These are phyloP conservation scores for Agriopis marginaria DNA, from an alignment of 2,888 invertebrate genomes.

Conservation along the genomic window DNA sequence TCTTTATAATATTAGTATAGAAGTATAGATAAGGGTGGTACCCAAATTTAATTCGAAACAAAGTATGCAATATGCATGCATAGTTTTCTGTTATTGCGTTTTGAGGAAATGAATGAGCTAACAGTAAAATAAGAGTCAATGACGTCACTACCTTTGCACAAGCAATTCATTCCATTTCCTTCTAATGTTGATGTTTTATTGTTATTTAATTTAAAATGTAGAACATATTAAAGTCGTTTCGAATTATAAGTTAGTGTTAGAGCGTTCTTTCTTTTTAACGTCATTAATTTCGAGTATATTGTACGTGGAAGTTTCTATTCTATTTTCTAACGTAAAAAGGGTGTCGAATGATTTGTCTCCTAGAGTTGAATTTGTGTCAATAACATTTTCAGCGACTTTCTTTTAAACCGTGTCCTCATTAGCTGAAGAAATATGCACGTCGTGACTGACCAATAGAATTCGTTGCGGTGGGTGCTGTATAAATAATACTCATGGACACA, in stretches of 20 bases:
- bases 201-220: background rate
- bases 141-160: background rate
- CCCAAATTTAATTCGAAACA: no score
- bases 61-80: no score
- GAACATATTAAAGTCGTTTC: background rate
- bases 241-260: background rate
- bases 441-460: constrained; percentile 48
- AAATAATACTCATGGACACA: constrained; percentile 36
- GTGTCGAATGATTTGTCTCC: constrained; percentile 13
- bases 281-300: no score
- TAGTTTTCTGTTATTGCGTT: background rate
- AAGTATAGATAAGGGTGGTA: no score
- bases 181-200: no score
- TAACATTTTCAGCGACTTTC: constrained; percentile 50
- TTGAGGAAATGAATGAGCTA: constrained; percentile 2
- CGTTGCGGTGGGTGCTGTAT: constrained; percentile 20
- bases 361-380: constrained; percentile 53
- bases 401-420: constrained; percentile 48
- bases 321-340: constrained; percentile 1
- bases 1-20: no score
- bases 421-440: constrained; percentile 42
- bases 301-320: background rate
- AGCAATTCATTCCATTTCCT: background rate
- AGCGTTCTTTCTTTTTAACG: background rate
- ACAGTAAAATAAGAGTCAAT: background rate